These are phyloP conservation scores for Operophtera brumata DNA, from an alignment of 2,888 invertebrate species.

Conservation along the genomic window DNA sequence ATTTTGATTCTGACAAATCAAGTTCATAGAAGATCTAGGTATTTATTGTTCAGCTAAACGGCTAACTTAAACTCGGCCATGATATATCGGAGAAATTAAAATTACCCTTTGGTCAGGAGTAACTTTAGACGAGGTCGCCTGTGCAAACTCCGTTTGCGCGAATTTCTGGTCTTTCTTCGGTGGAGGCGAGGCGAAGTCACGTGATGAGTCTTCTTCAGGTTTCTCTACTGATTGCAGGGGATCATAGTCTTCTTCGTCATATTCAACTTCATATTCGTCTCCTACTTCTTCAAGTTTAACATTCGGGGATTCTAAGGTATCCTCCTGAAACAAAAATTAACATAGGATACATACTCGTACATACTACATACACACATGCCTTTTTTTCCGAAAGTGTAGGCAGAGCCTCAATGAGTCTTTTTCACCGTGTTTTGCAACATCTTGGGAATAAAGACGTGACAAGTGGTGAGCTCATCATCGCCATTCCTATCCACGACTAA, in stretches of 20 bases:
- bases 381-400: no score
- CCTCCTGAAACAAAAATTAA: constrained; percentile 14
- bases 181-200: constrained; percentile 1
- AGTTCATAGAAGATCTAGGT: no score
- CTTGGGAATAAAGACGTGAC: no score
- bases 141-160: not conserved
- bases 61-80: no score
- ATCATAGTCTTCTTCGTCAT: not conserved
- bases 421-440: no score
- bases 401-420: no score
- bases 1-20: no score
- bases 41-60: no score
- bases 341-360: no score
- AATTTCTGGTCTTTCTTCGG: not conserved
- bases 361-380: no score
- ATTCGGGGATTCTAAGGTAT: not conserved
- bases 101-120: constrained; percentile 2
- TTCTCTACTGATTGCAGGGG: not conserved
- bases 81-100: not conserved
- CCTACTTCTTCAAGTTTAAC: not conserved
- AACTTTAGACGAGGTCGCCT: not conserved
- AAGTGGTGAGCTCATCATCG: no score
- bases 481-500: no score
- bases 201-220: not conserved
- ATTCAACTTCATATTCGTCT: not conserved